A percentile compares a stretch with the other conserved stretches of the same genome.
Evolutionary conservation across 2,113 vertebrate species (phyloP).

Genomic region (Campylomormyrus tamandua): DNA sequence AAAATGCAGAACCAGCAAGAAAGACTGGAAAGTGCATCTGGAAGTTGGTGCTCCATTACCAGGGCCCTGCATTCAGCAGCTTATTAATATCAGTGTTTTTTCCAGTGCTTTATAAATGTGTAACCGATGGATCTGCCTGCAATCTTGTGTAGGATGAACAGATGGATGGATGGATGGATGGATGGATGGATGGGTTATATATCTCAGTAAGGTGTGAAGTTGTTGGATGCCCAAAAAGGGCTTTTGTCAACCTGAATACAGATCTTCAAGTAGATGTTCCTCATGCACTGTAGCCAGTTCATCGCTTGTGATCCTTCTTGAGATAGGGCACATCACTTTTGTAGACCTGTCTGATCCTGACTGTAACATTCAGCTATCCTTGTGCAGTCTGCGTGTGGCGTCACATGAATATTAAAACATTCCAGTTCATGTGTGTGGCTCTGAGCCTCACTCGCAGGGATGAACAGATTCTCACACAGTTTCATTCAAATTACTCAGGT

Average conservation of each 20-base stretch:
- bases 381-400: background rate
- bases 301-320: background rate
- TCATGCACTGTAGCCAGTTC: background rate
- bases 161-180: background rate
- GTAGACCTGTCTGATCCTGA: background rate
- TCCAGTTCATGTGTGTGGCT: background rate
- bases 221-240: background rate
- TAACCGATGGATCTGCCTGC: background rate
- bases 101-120: background rate
- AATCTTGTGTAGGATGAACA: background rate
- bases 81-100: background rate
- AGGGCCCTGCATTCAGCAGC: background rate
- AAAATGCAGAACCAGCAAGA: background rate
- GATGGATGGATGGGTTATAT: background rate
- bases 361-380: background rate
- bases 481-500: background rate
- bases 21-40: background rate
- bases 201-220: background rate
- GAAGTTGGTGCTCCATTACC: background rate
- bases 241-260: background rate
- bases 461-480: background rate
- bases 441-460: background rate
- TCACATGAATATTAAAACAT: background rate
- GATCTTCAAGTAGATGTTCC: background rate
- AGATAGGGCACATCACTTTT: background rate